A percentile compares a stretch with the other conserved stretches of the same genome.
Conservation (phyloP, 2,797 vertebrate species). For the Miichthys miiuy region DNA sequence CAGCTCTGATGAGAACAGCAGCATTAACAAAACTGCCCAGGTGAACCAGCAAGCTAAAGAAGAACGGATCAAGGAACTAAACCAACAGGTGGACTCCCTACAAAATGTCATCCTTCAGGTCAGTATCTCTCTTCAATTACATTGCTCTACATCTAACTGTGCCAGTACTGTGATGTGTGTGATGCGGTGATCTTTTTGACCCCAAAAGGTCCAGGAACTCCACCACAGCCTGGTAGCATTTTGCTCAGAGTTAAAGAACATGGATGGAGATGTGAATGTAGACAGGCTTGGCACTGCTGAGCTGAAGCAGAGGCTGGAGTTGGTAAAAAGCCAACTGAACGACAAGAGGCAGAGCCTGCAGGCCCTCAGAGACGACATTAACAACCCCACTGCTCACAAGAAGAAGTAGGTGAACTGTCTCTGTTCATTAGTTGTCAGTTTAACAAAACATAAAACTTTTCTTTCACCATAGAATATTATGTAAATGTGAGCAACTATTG, state of each 20-base stretch:
- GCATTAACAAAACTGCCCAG: slow-evolving; percentile 52
- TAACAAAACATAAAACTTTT: background rate
- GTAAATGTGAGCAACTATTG: background rate
- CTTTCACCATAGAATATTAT: background rate
- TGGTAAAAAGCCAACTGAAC: slow-evolving; percentile 69
- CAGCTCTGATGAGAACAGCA: slow-evolving; percentile 43
- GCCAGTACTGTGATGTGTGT: background rate
- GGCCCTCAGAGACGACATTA: slow-evolving; percentile 69
- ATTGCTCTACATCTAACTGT: background rate
- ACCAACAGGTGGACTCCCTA: slow-evolving; percentile 83
- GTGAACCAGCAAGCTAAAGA: slow-evolving; percentile 70
- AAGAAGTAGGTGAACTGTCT: slow-evolving; percentile 64
- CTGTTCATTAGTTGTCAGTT: slow-evolving; percentile 12
- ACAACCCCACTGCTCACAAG: slow-evolving; percentile 73
- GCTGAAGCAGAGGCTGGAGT: slow-evolving; percentile 75
- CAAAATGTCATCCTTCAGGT: slow-evolving; percentile 84
- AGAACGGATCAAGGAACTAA: slow-evolving; percentile 82
- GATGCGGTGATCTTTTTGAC: slow-evolving; percentile 15
- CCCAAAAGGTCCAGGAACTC: slow-evolving; percentile 80
- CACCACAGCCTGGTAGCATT: slow-evolving; percentile 79
- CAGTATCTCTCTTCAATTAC: background rate
- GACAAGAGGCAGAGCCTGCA: slow-evolving; percentile 78
- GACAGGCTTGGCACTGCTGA: slow-evolving; percentile 62
- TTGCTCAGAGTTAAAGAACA: slow-evolving; percentile 82
- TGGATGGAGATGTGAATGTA: slow-evolving; percentile 70